Evolutionary conservation across 2,888 invertebrate species (phyloP).

Genomic region (Brenthis daphne): DNA sequence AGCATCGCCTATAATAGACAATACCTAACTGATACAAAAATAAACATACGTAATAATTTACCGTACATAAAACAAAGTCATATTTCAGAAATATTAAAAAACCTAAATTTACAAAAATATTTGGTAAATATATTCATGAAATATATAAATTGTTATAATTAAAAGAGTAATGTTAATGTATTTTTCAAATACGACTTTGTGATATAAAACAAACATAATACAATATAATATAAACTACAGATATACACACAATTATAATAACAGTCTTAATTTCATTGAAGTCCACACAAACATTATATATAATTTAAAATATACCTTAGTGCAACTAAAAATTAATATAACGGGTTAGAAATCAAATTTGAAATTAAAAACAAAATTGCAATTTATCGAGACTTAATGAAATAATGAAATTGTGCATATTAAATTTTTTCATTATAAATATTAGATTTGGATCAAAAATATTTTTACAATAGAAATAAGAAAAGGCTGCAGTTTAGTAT

Average conservation of each 20-base stretch:
- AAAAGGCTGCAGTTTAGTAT: too few species aligned
- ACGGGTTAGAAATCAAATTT: not conserved
- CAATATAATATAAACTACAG: conserved; percentile 15
- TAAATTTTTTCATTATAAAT: conserved; percentile 5
- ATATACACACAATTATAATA: conserved; percentile 32
- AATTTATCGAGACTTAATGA: not conserved
- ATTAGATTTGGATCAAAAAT: not conserved
- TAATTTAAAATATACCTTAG: conserved; percentile 22
- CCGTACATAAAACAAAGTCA: not conserved
- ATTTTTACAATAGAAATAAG: conserved; percentile 14
- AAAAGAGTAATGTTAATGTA: too few species aligned
- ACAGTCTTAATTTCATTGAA: conserved; percentile 32
- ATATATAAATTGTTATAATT: not conserved
- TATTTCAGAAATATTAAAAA: conserved; percentile 9
- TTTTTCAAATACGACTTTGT: not conserved
- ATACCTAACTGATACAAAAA: conserved; percentile 1
- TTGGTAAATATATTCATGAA: not conserved
- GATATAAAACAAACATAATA: not conserved
- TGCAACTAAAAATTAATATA: conserved; percentile 3
- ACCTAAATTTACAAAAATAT: conserved; percentile 1
- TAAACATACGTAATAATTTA: conserved; percentile 9
- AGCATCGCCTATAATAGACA: conserved; percentile 4
- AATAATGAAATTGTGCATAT: conserved; percentile 2
- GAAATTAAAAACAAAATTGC: not conserved
- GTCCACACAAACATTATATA: conserved; percentile 3